phyloP scores from a whole-genome alignment of 2,113 vertebrate species.

The Ailurus styani region DNA sequence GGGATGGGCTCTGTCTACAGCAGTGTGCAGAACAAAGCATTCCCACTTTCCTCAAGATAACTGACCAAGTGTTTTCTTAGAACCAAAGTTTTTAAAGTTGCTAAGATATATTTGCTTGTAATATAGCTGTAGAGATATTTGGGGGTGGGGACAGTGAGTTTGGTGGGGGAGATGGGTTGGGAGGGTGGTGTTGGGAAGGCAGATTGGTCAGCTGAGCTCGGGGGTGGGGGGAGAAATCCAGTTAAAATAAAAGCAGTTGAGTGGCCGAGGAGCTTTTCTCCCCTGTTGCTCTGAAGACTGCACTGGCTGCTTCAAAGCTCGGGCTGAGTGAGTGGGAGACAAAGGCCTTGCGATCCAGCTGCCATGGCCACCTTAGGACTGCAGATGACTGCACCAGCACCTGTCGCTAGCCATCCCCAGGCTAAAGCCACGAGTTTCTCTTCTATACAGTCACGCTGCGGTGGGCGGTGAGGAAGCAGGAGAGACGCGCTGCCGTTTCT shows the following conservation, averaged over 20 bases:
- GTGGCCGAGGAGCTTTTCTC: conserved; percentile 56
- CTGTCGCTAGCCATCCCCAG: conserved; percentile 78
- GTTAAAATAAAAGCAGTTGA: conserved; percentile 33
- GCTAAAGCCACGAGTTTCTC: conserved; percentile 80
- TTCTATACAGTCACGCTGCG: conserved; percentile 78
- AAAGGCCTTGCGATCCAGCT: conserved; percentile 72
- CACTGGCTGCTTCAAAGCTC: conserved; percentile 78
- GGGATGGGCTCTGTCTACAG: conserved; percentile 85
- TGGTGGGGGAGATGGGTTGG: conserved; percentile 74
- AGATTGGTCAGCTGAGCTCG: conserved; percentile 77
- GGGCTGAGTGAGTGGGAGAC: conserved; percentile 67
- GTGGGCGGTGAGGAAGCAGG: conserved; percentile 80
- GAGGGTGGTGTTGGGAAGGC: conserved; percentile 71
- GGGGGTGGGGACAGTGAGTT: conserved; percentile 75
- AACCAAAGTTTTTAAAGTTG: conserved; percentile 91
- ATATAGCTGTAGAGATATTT: conserved; percentile 84
- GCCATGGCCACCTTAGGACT: conserved; percentile 65
- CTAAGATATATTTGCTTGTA: conserved; percentile 88
- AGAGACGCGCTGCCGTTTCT: conserved; percentile 75
- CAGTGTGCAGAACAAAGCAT: conserved; percentile 89
- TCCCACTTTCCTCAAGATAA: conserved; percentile 88
- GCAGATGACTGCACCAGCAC: conserved; percentile 74
- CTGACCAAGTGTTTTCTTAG: conserved; percentile 91
- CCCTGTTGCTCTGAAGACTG: conserved; percentile 78
- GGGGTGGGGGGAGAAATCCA: conserved; percentile 54